phyloP scores from a whole-genome alignment of 1,140 invertebrate genomes.

The Aphaenogaster rudis region DNA sequence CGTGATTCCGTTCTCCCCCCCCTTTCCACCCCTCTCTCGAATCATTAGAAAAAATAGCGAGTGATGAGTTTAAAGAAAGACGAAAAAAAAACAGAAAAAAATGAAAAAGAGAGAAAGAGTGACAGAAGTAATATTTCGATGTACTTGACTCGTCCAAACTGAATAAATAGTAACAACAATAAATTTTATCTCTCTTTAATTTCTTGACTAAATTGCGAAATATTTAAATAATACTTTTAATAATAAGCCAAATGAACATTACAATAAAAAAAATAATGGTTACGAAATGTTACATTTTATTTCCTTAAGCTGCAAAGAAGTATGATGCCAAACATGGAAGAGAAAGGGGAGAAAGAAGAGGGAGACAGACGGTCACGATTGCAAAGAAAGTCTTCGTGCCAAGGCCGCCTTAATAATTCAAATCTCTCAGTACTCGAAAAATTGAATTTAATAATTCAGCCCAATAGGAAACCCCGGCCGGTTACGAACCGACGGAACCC shows the following conservation, averaged over 20 bases:
- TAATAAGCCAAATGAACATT: neutral
- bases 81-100: neutral
- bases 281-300: conserved; percentile 31
- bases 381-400: conserved; percentile 80
- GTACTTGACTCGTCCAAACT: neutral
- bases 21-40: too few species aligned
- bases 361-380: conserved; percentile 76
- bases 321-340: neutral
- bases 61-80: conserved; percentile 4
- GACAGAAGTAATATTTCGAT: neutral
- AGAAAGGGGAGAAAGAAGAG: conserved; percentile 48
- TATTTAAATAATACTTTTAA: neutral
- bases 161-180: neutral
- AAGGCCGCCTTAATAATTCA: conserved; percentile 85
- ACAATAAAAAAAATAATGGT: neutral
- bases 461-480: conserved; percentile 83
- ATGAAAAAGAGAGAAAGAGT: neutral
- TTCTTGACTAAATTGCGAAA: neutral
- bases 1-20: conserved; percentile 41
- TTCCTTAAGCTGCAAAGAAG: conserved; percentile 6
- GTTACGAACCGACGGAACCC: conserved; percentile 76
- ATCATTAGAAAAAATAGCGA: neutral
- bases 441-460: conserved; percentile 88
- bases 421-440: conserved; percentile 87
- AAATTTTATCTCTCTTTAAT: neutral